Evolutionary conservation across 2,797 vertebrate genomes (phyloP).

Genomic region (Chelon auratus): DNA sequence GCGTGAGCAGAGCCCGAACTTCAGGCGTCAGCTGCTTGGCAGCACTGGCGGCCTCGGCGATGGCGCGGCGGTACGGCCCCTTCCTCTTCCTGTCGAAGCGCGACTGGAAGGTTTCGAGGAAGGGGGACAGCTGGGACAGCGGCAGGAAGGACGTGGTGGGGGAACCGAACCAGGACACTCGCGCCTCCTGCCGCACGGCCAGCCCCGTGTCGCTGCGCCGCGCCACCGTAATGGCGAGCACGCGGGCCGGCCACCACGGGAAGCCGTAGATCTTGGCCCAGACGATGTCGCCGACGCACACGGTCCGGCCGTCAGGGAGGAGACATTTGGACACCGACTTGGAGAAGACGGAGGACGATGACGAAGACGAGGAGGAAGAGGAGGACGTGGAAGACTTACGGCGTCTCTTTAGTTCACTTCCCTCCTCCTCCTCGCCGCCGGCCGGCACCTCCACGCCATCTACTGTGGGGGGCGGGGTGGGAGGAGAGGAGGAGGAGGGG

Average conservation of each 20-base stretch:
- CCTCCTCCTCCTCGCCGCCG: conserved; percentile 48
- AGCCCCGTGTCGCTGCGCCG: conserved; percentile 94
- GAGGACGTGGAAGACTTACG: conserved; percentile 85
- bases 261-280: conserved; percentile 99
- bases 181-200: conserved; percentile 93
- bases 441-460: conserved; percentile 37
- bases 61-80: conserved; percentile 97
- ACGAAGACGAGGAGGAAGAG: conserved; percentile 79
- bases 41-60: conserved; percentile 96
- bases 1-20: conserved; percentile 95
- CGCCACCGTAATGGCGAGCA: conserved; percentile 93
- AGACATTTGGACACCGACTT: conserved; percentile 96
- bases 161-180: conserved; percentile 98
- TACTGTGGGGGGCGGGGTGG: conserved; percentile 51
- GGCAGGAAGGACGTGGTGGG: conserved; percentile 97
- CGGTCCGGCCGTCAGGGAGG: conserved; percentile 93
- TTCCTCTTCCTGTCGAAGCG: conserved; percentile 99
- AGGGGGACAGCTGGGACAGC: conserved; percentile 93
- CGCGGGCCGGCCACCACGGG: conserved; percentile 98
- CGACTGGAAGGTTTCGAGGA: conserved; percentile 98
- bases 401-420: conserved; percentile 89
- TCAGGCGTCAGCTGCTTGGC: conserved; percentile 98
- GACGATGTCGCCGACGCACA: conserved; percentile 98
- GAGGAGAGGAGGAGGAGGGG: conserved; percentile 41
- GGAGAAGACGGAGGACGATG: conserved; percentile 93